Evolutionary conservation across 92 coral and sea anemone species (phyloP), one percentile per base, ranked within the genome.

Genomic region (Umimayanthus chanpuru): DNA sequence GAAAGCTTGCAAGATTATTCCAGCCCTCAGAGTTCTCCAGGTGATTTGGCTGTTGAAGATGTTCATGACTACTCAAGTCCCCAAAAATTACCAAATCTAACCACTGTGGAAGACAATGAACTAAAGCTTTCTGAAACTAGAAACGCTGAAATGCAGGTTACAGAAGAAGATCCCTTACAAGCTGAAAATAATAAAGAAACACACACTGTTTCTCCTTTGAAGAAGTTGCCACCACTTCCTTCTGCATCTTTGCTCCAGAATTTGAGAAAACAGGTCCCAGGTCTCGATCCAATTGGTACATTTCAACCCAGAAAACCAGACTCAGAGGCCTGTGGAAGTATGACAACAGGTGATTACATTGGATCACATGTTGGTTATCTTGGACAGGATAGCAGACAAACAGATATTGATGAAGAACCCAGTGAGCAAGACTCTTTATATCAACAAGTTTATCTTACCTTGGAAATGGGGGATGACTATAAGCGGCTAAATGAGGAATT

Each of bases 151-250:
- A 55, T 21, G 9, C 20, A 25, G 6, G 26, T 41, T 36, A 6
- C 38, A 39, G 28, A 12, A 23, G 43, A 74, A 66, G 61, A 83
- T 5, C 20, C n/a, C 28, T 15, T 43, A 47, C 40, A 44, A 83
- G 41, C 10, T 47, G 26, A 70, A 40, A 9, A 44, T 14, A 29
- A 50, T 47, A 50, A 70, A 68, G 65, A 43, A 25, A 28, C 58
- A 70, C 30, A 41, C 14, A 26, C 65, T n/a, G 64, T 41, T 83
- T 71, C 64, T 14, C 15, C 78, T 26, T 83, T 50, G 36, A 71
- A 28, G 61, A 82, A 25, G 5, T 85, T 93, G 38, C 96, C 96
- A 47, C 92, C 91, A 36, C 94, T 93, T 20, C 98, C 98, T 28
- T 91, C 96, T 0, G 88, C 91, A 14, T 71, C 73, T 64, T 79